Evolutionary conservation across 2,113 vertebrate species (phyloP).

Genomic region (Jaculus jaculus): DNA sequence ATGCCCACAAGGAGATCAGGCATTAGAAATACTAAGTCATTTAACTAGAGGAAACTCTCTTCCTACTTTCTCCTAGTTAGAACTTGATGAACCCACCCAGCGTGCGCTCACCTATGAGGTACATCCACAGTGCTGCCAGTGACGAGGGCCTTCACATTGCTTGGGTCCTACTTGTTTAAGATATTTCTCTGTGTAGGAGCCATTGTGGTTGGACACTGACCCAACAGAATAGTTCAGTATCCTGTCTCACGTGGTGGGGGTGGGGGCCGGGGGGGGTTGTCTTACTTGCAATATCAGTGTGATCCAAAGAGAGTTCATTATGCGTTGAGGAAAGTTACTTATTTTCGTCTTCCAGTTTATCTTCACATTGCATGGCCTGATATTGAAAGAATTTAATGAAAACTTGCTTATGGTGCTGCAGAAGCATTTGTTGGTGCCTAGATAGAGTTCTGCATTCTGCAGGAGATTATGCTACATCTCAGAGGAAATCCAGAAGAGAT

Average conservation of each 20-base stretch:
- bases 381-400: conserved; percentile 41
- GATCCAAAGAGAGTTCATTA: not conserved
- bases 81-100: not conserved
- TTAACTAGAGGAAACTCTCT: conserved; percentile 53
- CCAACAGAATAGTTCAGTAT: not conserved
- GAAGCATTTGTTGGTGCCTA: not conserved
- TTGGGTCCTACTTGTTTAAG: not conserved
- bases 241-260: not conserved
- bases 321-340: not conserved
- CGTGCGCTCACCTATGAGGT: too few species aligned
- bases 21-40: conserved; percentile 59
- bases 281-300: not conserved
- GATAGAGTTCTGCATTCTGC: not conserved
- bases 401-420: not conserved
- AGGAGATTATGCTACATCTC: not conserved
- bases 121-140: not conserved
- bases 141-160: not conserved
- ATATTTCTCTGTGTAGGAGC: not conserved
- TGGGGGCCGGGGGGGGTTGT: not conserved
- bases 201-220: not conserved
- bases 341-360: not conserved
- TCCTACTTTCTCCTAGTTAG: not conserved
- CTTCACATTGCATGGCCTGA: not conserved
- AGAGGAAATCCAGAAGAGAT: not conserved
- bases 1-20: conserved; percentile 68